Evolutionary conservation across 2,797 vertebrate genomes (phyloP).

Genomic region (Sphenodon punctatus): DNA sequence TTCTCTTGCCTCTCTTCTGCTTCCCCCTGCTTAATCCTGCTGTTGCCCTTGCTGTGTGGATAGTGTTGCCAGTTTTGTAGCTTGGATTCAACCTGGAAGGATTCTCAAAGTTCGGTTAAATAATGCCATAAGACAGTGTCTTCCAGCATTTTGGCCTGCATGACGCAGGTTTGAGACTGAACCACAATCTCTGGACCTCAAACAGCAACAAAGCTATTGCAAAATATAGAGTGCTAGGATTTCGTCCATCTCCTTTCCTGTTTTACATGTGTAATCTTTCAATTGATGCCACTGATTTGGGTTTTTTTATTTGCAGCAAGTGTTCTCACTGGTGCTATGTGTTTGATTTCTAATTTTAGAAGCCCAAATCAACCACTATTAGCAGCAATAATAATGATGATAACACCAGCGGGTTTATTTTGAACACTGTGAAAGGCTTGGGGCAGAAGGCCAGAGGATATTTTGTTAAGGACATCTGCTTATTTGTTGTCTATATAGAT

Average conservation of each 20-base stretch:
- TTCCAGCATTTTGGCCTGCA: too few relatives aligned
- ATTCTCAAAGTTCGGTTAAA: not conserved
- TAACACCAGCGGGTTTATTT: constrained; percentile 40
- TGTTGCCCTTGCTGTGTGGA: not conserved
- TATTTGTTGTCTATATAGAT: constrained; percentile 74
- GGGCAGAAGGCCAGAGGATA: constrained; percentile 63
- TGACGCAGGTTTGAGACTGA: too few relatives aligned
- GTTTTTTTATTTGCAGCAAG: constrained; percentile 5
- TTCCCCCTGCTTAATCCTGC: too few relatives aligned
- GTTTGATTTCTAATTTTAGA: constrained; percentile 37
- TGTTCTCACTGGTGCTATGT: not conserved
- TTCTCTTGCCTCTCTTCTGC: too few relatives aligned
- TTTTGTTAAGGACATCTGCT: constrained; percentile 76
- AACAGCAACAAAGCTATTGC: too few relatives aligned
- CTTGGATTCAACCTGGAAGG: not conserved
- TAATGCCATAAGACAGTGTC: not conserved
- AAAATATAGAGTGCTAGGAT: too few relatives aligned
- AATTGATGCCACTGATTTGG: not conserved
- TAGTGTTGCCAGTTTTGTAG: not conserved
- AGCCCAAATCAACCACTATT: constrained; percentile 7
- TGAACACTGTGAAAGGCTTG: constrained; percentile 47
- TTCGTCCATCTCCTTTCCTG: too few relatives aligned
- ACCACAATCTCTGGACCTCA: too few relatives aligned
- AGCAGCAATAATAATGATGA: constrained; percentile 26
- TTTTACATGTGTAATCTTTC: not conserved